These are phyloP conservation scores for Bos indicus DNA, from an alignment of 2,113 vertebrate genomes.

Conservation along the genomic window DNA sequence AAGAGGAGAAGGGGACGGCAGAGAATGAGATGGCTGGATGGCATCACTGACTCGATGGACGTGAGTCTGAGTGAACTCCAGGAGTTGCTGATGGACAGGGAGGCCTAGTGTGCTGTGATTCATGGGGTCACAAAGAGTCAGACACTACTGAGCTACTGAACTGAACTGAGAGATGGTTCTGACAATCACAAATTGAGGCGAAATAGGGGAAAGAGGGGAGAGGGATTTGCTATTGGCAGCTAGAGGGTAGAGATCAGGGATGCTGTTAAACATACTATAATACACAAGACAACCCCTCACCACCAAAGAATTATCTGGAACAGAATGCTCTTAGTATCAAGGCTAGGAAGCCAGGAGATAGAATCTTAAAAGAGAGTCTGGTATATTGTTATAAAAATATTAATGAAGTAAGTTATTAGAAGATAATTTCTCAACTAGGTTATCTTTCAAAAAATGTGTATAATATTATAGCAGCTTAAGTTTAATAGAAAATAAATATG, in stretches of 20 bases:
- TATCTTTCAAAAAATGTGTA: neutral
- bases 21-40: too few species aligned
- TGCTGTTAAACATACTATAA: neutral
- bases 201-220: neutral
- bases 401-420: conserved; percentile 42
- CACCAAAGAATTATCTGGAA: neutral
- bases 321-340: neutral
- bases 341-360: neutral
- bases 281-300: neutral
- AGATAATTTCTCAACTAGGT: conserved; percentile 54
- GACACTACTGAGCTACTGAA: too few species aligned
- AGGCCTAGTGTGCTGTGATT: too few species aligned
- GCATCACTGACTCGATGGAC: too few species aligned
- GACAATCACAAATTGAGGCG: neutral
- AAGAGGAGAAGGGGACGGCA: too few species aligned
- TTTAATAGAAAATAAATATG: neutral
- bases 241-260: neutral
- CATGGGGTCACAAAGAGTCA: too few species aligned
- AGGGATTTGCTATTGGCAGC: neutral
- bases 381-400: conserved; percentile 56
- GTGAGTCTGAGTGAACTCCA: too few species aligned
- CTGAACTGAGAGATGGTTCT: neutral
- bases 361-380: conserved; percentile 57
- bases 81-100: too few species aligned
- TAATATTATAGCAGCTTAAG: conserved; percentile 31